Evolutionary conservation across 2,888 invertebrate genomes (phyloP), one percentile per base, ranked within the genome.

Genomic region (Nomada fucata): DNA sequence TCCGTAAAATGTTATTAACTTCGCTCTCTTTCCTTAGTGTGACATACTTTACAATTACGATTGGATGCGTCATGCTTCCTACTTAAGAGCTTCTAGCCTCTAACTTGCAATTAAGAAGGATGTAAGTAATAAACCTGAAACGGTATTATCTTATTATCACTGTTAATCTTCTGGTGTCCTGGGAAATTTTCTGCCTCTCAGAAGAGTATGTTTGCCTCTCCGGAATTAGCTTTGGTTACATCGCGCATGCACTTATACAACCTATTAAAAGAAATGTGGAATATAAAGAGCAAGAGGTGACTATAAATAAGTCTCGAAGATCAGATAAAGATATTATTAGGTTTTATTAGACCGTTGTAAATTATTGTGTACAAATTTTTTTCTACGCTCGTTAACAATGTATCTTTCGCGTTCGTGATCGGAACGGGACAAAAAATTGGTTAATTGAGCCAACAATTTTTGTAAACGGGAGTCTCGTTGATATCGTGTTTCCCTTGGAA

Each of bases 91-190:
- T 59, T 72, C 76, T 79, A 55, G 57, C 63, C n/a, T 57, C 72
- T 55, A 67, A 79, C 61, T 64, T 68, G 67, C 73, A 88, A 88
- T 82, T 88, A 88, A 88, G 82, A 82, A 85, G 85, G 85, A 85
- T 86, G 82, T 80, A 61, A 76, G 82, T 85, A 88, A 85, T 83
- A 85, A 85, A 68, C 29, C 60, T 10, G 52, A 64, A 53, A 57
- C 59, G 50, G 53, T 59, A 77, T 79, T 76, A 75, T 73, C 72
- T 77, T 73, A 65, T 80, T 86, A 70, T 76, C 63, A 23, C 10
- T 15, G 47, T 47, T 47, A 73, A 80, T 64, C 63, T 73, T 53
- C 69, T 44, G 4, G 36, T n/a, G 44, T 7, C 53, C 7, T 13
- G 18, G 26, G 44, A 55, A 67, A 26, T 63, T 50, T 29, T 64